Evolutionary conservation across 2,113 vertebrate genomes (phyloP).

Genomic region (Benitochromis conjunctus): DNA sequence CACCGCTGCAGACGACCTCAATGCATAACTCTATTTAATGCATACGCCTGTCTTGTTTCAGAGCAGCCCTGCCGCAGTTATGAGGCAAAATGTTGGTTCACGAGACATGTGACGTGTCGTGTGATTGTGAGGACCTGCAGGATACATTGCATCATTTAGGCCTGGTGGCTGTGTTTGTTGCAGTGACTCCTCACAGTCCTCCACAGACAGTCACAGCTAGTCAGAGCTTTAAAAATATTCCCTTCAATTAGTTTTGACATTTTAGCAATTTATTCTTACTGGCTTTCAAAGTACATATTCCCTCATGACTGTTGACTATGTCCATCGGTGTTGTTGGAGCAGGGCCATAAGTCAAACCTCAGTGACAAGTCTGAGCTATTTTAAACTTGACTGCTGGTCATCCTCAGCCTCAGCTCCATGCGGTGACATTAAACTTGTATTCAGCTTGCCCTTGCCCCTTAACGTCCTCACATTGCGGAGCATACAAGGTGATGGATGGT

Average conservation of each 20-base stretch:
- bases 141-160: background rate
- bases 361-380: background rate
- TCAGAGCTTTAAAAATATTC: background rate
- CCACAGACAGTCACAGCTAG: background rate
- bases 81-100: background rate
- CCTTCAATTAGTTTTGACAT: background rate
- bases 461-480: background rate
- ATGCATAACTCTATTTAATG: background rate
- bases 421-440: background rate
- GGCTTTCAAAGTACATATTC: background rate
- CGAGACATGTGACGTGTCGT: background rate
- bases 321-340: background rate
- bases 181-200: background rate
- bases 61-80: background rate
- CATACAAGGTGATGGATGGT: background rate
- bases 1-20: background rate
- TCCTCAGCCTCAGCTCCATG: background rate
- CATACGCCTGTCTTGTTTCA: background rate
- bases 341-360: background rate
- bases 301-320: background rate
- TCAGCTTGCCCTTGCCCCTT: background rate
- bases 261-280: background rate
- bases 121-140: background rate
- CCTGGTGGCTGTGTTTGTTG: background rate
- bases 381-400: background rate